Percentiles rank a stretch among this genome's conserved stretches.
These are phyloP conservation scores for Ricordea florida DNA, from an alignment of 92 coral and sea anemone species.

Conservation along the genomic window DNA sequence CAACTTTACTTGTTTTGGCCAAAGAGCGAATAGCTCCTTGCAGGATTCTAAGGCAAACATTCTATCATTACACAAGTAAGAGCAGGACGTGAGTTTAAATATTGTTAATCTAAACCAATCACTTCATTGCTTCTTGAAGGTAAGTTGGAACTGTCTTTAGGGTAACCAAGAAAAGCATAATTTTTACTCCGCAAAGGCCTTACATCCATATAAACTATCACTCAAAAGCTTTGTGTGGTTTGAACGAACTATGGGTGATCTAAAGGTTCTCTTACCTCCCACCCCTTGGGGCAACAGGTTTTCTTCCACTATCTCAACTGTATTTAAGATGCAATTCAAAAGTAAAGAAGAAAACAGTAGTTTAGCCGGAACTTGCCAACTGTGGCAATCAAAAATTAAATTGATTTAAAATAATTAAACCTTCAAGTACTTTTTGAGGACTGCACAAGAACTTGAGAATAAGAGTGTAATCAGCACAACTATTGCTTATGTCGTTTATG, in stretches of 20 bases:
- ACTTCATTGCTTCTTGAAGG: slow-evolving; percentile 8
- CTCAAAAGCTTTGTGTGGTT: slow-evolving; percentile 5
- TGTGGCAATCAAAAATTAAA: neutral
- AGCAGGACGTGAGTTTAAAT: neutral
- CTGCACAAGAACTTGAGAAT: neutral
- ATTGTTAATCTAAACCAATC: neutral
- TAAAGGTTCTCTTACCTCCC: slow-evolving; percentile 1
- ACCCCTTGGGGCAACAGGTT: slow-evolving; percentile 7
- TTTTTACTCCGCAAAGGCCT: neutral
- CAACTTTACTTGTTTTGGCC: neutral
- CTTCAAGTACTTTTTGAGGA: slow-evolving; percentile 1
- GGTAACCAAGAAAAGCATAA: slow-evolving; percentile 8
- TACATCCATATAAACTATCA: neutral
- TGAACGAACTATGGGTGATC: no score
- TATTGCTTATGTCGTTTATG: neutral
- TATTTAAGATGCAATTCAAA: slow-evolving; percentile 3
- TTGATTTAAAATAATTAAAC: neutral
- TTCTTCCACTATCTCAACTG: slow-evolving; percentile 2
- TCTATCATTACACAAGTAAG: slow-evolving; percentile 1
- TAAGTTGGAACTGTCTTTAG: slow-evolving; percentile 5
- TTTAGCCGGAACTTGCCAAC: neutral
- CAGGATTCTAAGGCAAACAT: slow-evolving; percentile 8
- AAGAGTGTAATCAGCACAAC: neutral
- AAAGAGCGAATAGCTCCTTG: slow-evolving; percentile 3
- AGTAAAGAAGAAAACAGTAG: neutral